These are phyloP conservation scores for Argyrosomus regius DNA, from an alignment of 2,797 vertebrate genomes.

Conservation along the genomic window DNA sequence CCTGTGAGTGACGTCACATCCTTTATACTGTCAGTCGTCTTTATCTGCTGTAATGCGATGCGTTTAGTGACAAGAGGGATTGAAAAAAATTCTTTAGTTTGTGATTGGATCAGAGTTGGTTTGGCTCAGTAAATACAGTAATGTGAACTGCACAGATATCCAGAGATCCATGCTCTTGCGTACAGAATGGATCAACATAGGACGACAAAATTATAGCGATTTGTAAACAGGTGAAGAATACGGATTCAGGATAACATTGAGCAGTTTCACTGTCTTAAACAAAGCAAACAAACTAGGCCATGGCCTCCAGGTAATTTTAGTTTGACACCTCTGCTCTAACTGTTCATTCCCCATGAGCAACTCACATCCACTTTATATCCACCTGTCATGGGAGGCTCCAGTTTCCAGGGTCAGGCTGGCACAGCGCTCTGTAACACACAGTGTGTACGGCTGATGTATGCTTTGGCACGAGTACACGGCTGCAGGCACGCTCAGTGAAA, in stretches of 20 bases:
- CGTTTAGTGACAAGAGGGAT: neutral
- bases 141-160: too few relatives aligned
- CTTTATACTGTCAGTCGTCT: neutral
- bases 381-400: slow-evolving; percentile 58
- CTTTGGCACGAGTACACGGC: slow-evolving; percentile 44
- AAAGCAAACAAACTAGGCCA: neutral
- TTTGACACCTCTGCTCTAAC: slow-evolving; percentile 24
- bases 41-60: neutral
- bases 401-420: slow-evolving; percentile 65
- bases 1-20: too few relatives aligned
- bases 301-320: slow-evolving; percentile 33
- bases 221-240: too few relatives aligned
- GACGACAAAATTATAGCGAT: too few relatives aligned
- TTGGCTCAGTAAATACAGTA: too few relatives aligned
- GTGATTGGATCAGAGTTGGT: neutral
- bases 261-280: neutral
- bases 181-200: too few relatives aligned
- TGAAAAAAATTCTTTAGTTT: neutral
- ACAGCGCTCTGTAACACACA: slow-evolving; percentile 43
- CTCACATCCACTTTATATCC: slow-evolving; percentile 58
- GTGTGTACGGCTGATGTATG: slow-evolving; percentile 50
- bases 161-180: too few relatives aligned
- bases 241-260: neutral
- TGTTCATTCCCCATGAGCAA: slow-evolving; percentile 31
- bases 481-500: slow-evolving; percentile 31